phyloP scores from a whole-genome alignment of 2,113 vertebrate genomes.

The Aythya baeri region DNA sequence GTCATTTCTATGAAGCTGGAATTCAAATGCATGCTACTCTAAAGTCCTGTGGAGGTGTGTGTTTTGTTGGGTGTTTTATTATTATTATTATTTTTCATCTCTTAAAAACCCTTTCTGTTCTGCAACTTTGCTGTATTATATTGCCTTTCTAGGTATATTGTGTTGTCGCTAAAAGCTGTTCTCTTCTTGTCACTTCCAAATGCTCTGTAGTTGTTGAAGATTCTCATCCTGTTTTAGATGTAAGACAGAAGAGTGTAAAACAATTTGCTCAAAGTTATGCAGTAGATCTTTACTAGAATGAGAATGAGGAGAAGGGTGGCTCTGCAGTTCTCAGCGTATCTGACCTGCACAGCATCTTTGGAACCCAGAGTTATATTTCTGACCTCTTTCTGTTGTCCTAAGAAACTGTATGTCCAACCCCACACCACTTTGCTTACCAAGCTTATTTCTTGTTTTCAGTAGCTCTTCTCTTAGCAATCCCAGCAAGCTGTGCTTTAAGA shows the following conservation, averaged over 20 bases:
- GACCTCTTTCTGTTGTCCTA: neutral
- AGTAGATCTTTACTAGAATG: neutral
- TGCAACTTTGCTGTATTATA: neutral
- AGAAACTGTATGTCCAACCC: neutral
- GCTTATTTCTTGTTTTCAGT: neutral
- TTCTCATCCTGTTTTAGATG: neutral
- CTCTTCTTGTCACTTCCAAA: neutral
- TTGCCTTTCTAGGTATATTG: neutral
- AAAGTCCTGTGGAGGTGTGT: neutral
- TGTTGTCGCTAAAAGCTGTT: neutral
- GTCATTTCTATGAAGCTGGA: neutral
- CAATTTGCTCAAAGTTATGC: neutral
- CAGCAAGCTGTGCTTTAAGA: neutral
- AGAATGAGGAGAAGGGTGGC: neutral
- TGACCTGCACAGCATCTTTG: neutral
- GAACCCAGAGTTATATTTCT: neutral
- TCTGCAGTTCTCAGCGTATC: neutral
- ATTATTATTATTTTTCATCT: no score
- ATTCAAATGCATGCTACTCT: neutral
- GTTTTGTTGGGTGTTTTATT: neutral
- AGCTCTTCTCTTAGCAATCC: neutral
- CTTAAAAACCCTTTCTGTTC: rapidly evolving
- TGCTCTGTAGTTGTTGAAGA: neutral
- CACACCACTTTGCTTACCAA: neutral
- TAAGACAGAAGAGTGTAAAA: neutral